Evolutionary conservation across 2,113 vertebrate genomes (phyloP).

Genomic region (Dryoscopus gambensis): DNA sequence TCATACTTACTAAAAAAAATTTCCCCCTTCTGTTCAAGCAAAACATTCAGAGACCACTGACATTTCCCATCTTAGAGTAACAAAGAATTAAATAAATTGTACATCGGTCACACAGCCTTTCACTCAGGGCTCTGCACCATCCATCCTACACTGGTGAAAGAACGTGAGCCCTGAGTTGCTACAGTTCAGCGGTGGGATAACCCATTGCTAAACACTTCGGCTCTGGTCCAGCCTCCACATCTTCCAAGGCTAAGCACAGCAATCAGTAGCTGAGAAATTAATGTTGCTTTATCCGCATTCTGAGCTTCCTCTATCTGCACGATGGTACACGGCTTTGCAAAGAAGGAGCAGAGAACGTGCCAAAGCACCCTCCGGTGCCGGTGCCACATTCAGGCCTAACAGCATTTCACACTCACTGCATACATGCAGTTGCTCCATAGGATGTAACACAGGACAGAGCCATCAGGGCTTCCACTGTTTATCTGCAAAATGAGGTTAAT

Average conservation of each 20-base stretch:
- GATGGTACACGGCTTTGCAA: rapidly evolving
- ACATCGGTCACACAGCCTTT: rapidly evolving
- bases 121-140: rapidly evolving
- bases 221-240: background rate
- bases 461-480: background rate
- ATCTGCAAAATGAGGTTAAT: conserved; percentile 63
- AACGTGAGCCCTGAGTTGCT: too few relatives aligned
- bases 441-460: background rate
- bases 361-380: background rate
- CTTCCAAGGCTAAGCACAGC: background rate
- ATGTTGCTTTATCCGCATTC: background rate
- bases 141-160: background rate
- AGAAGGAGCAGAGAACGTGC: background rate
- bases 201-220: background rate
- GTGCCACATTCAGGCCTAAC: too few relatives aligned
- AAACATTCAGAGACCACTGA: background rate
- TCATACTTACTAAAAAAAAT: background rate
- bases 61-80: background rate
- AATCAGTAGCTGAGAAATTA: background rate
- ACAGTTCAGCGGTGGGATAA: background rate
- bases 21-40: background rate
- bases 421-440: background rate
- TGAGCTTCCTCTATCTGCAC: background rate
- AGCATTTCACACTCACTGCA: background rate
- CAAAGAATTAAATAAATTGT: background rate